Evolutionary conservation across 2,113 vertebrate species (phyloP).

Genomic region (Probosciger aterrimus): DNA sequence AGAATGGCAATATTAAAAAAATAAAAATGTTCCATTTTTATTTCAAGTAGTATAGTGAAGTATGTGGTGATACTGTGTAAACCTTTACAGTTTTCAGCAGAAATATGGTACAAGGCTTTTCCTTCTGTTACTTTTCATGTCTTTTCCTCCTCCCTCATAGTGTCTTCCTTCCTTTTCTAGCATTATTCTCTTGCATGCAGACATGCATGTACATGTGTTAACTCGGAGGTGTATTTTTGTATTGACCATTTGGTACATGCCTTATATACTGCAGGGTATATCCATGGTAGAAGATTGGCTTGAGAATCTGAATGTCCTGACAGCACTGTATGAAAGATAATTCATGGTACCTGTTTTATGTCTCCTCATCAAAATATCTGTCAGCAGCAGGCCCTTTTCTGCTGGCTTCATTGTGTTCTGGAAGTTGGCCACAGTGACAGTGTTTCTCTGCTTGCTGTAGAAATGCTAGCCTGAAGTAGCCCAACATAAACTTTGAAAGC

Average conservation of each 20-base stretch:
- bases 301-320: neutral
- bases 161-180: neutral
- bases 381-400: neutral
- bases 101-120: neutral
- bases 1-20: neutral
- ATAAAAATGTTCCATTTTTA: neutral
- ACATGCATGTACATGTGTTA: rapidly evolving
- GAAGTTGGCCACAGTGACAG: neutral
- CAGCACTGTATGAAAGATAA: neutral
- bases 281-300: neutral
- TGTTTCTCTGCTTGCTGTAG: neutral
- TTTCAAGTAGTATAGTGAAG: neutral
- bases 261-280: rapidly evolving
- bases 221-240: neutral
- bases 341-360: neutral
- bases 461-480: neutral
- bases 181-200: neutral
- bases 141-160: neutral
- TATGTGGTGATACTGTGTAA: neutral
- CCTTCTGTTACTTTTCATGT: neutral
- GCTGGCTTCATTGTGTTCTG: neutral
- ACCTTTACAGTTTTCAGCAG: neutral
- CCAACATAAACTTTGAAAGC: neutral
- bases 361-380: neutral
- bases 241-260: rapidly evolving